These are phyloP conservation scores for Anthrax anthrax DNA, from an alignment of 2,888 invertebrate species.

Conservation along the genomic window DNA sequence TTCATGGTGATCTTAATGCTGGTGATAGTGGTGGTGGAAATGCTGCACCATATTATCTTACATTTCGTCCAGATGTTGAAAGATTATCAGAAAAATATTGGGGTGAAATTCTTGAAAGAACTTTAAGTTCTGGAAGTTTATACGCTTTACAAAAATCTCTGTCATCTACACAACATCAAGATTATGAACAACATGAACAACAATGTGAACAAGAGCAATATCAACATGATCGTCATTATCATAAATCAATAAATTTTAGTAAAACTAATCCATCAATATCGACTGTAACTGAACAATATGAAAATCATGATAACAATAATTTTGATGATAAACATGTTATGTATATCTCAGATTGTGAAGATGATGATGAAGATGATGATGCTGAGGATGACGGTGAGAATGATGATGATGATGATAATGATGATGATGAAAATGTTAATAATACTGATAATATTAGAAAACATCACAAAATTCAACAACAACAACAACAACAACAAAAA, in stretches of 20 bases:
- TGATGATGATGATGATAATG: conserved; percentile 9
- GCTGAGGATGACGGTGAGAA: conserved; percentile 10
- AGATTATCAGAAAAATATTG: conserved; percentile 56
- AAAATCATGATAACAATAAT: conserved; percentile 4
- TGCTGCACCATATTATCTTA: conserved; percentile 18
- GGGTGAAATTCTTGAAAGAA: conserved; percentile 65
- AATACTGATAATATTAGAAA: too few relatives aligned
- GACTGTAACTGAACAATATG: background rate
- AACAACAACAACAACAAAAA: conserved; percentile 10
- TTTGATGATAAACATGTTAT: conserved; percentile 1
- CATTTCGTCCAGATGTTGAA: conserved; percentile 42
- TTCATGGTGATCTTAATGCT: conserved; percentile 6
- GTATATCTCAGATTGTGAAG: conserved; percentile 14
- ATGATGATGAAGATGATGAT: background rate
- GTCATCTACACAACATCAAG: conserved; percentile 22
- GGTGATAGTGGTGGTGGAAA: conserved; percentile 18
- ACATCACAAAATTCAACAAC: conserved; percentile 1
- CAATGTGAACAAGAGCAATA: background rate
- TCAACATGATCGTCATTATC: conserved; percentile 4
- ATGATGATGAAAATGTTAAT: background rate
- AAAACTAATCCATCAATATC: conserved; percentile 15
- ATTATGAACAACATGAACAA: conserved; percentile 14
- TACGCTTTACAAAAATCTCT: conserved; percentile 46
- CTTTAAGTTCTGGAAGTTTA: conserved; percentile 59
- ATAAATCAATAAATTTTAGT: conserved; percentile 27